Evolutionary conservation across 2,113 vertebrate genomes (phyloP), one percentile per base, ranked within the genome.

Genomic region (Sialia sialis): DNA sequence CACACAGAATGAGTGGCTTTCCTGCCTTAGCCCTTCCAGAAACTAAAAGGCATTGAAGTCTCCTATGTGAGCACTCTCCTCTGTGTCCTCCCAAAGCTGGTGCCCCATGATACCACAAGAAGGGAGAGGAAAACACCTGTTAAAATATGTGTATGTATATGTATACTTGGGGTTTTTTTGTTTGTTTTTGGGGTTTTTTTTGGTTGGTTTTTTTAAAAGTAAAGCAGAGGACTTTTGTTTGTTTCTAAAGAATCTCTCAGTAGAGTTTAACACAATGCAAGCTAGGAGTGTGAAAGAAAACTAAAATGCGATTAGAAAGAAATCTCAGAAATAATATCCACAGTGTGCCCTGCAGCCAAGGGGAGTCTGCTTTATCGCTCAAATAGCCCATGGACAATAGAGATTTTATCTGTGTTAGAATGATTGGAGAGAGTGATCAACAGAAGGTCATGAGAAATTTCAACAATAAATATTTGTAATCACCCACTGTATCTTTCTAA

Each of bases 61-160:
- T 75, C 32, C 54, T 21, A 0, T 7, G 36, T 17, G 46, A 59
- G 36, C 26, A 73, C 59, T 19, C 15, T 72, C 5, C 1, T 9
- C 34, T 14, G 27, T 43, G n/a, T 18, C 18, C 11, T 11, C 3
- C 21, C 32, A 29, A 26, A 55, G 16, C 16, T 44, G 36, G 2
- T 7, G 39, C 13, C 3, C 34, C 13, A 9, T 9, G 11, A 5
- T 12, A 16, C 9, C 32, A 22, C 22, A 21, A 41, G 10, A 29
- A 55, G 27, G 48, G 19, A 68, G 13, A 51, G 4, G 14, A 74
- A 41, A 58, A 4, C 7, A 1, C 3, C 0, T 29, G 26, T 1
- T 23, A 51, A 51, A 59, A 49, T 41, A 23, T 3, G 2, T 25
- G 2, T 34, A 5, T 15, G 2, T 16, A 4, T 34, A 3, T 36